A percentile compares a stretch with the other conserved stretches of the same genome.
Evolutionary conservation across 2,113 vertebrate species (phyloP).

Genomic region (Megalops atlanticus): DNA sequence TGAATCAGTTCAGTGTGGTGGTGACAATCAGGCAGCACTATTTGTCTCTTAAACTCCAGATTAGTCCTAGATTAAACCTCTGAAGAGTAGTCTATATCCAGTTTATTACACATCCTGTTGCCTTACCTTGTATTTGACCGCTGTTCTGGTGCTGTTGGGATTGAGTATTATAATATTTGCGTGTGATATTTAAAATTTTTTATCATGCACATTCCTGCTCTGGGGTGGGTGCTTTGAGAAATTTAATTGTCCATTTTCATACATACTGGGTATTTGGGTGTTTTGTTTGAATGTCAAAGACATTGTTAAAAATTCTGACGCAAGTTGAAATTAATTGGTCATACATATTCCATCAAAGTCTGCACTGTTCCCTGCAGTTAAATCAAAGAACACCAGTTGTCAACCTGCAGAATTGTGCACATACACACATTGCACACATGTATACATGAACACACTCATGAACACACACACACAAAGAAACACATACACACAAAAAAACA

Average conservation of each 20-base stretch:
- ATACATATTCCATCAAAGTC: constrained; percentile 27
- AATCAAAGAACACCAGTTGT: constrained; percentile 15
- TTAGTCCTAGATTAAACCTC: too few species aligned
- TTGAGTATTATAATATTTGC: not conserved
- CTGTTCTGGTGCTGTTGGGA: not conserved
- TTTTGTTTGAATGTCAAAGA: constrained; percentile 15
- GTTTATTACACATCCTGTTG: too few species aligned
- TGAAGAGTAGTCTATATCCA: too few species aligned
- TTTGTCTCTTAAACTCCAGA: too few species aligned
- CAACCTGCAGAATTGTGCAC: not conserved
- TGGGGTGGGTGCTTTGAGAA: not conserved
- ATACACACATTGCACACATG: not conserved
- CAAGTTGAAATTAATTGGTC: constrained; percentile 17
- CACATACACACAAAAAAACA: not conserved
- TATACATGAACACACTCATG: not conserved
- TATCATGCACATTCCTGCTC: not conserved
- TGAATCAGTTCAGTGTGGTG: too few species aligned
- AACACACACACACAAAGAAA: not conserved
- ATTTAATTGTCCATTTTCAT: constrained; percentile 18
- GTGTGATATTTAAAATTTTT: not conserved
- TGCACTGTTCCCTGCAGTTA: not conserved
- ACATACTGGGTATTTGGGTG: constrained; percentile 4
- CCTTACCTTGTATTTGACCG: not conserved
- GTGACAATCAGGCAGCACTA: too few species aligned
- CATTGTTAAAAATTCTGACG: not conserved